Evolutionary conservation across 2,888 invertebrate species (phyloP).

Genomic region (Aphrophora alni): DNA sequence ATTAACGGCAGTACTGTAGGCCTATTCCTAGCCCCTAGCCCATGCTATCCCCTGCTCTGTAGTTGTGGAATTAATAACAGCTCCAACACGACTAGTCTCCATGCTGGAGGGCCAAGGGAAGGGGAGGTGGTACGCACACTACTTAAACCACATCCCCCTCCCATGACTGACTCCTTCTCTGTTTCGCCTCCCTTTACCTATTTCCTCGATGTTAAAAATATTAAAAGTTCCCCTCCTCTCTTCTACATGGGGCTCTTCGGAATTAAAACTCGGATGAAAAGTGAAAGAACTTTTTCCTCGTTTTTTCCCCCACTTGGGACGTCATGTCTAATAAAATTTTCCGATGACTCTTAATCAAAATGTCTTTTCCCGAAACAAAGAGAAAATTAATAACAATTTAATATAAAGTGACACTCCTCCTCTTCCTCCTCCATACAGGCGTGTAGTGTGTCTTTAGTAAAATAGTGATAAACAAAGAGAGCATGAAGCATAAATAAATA

Average conservation of each 20-base stretch:
- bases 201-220: constrained; percentile 31
- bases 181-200: background rate
- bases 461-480: too few relatives aligned
- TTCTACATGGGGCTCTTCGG: background rate
- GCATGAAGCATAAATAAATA: too few relatives aligned
- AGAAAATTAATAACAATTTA: background rate
- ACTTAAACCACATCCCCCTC: background rate
- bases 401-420: background rate
- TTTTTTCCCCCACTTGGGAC: background rate
- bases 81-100: background rate
- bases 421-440: too few relatives aligned
- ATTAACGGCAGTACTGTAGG: background rate
- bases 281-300: constrained; percentile 4
- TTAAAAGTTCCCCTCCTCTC: constrained; percentile 26
- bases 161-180: background rate
- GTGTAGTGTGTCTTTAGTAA: too few relatives aligned
- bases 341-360: constrained; percentile 5
- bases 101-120: background rate
- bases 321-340: background rate
- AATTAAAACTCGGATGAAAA: constrained; percentile 2
- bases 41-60: background rate
- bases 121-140: background rate
- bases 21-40: background rate
- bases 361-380: background rate
- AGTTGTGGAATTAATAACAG: constrained; percentile 7